Percentiles rank a stretch among this genome's conserved stretches.
phyloP scores from a whole-genome alignment of 2,113 vertebrate genomes.

The Malaclemys terrapin region DNA sequence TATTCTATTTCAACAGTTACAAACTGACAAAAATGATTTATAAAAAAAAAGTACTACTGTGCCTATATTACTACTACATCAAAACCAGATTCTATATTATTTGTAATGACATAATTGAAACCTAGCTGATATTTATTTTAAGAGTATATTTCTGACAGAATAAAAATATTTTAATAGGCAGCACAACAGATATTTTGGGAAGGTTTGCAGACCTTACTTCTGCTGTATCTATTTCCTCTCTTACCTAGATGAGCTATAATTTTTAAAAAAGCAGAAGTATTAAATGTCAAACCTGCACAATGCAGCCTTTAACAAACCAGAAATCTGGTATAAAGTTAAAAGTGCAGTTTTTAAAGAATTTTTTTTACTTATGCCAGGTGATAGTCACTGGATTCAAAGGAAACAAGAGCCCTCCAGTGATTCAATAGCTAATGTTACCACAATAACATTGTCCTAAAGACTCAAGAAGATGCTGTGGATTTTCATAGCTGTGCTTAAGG shows the following conservation, averaged over 20 bases:
- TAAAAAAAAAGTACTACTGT: background rate
- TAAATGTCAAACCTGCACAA: slow-evolving; percentile 10
- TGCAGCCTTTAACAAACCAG: slow-evolving; percentile 51
- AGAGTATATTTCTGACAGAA: slow-evolving; percentile 45
- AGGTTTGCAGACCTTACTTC: background rate
- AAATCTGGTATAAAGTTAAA: slow-evolving; percentile 64
- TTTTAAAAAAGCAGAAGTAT: slow-evolving; percentile 2
- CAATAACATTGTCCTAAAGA: fast-evolving
- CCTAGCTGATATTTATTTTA: slow-evolving; percentile 46
- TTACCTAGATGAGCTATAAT: background rate
- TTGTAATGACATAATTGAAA: slow-evolving; percentile 22
- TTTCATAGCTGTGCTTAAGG: background rate
- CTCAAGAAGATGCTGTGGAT: background rate
- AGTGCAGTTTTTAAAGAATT: background rate
- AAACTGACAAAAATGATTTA: background rate
- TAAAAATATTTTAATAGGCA: slow-evolving; percentile 35
- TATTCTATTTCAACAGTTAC: slow-evolving; percentile 1
- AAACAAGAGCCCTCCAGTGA: slow-evolving; percentile 13
- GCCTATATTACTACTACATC: background rate
- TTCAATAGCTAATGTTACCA: slow-evolving; percentile 39
- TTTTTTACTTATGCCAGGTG: slow-evolving; percentile 41
- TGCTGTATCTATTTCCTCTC: background rate
- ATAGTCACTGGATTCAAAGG: slow-evolving; percentile 48
- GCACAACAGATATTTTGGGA: slow-evolving; percentile 21
- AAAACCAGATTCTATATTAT: slow-evolving; percentile 29